A percentile compares a stretch with the other conserved stretches of the same genome.
Evolutionary conservation across 2,113 vertebrate species (phyloP).

Genomic region (Chaenocephalus aceratus): DNA sequence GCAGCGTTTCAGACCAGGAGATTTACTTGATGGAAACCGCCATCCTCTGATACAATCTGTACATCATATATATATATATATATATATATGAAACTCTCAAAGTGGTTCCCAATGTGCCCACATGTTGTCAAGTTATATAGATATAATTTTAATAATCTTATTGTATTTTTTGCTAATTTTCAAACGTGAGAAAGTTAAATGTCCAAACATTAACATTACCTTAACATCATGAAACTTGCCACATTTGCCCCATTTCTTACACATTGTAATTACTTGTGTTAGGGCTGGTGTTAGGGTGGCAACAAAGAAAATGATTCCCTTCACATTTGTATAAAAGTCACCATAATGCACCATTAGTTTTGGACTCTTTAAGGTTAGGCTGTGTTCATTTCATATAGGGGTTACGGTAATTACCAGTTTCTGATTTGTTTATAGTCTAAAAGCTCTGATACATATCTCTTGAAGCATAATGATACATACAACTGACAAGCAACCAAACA

Average conservation of each 20-base stretch:
- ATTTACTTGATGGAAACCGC: neutral
- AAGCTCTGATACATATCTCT: neutral
- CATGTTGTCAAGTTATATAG: too few species aligned
- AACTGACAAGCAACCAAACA: conserved; percentile 4
- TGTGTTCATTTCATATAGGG: neutral
- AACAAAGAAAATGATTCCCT: neutral
- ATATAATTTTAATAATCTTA: too few species aligned
- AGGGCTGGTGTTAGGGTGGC: too few species aligned
- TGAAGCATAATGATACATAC: neutral
- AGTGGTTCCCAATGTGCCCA: neutral
- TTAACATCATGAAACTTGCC: too few species aligned
- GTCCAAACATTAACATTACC: neutral
- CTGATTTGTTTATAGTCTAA: neutral
- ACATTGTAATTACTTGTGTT: neutral
- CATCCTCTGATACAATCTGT: neutral
- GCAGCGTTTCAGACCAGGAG: neutral
- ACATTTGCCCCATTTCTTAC: neutral
- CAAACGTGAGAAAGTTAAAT: too few species aligned
- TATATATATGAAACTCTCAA: too few species aligned
- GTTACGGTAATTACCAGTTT: neutral
- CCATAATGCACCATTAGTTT: neutral
- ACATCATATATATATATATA: too few species aligned
- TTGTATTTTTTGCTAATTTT: too few species aligned
- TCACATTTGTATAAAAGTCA: neutral
- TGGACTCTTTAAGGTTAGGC: neutral